phyloP scores from a whole-genome alignment of 2,888 invertebrate genomes.

The Invenusta paracnida region DNA sequence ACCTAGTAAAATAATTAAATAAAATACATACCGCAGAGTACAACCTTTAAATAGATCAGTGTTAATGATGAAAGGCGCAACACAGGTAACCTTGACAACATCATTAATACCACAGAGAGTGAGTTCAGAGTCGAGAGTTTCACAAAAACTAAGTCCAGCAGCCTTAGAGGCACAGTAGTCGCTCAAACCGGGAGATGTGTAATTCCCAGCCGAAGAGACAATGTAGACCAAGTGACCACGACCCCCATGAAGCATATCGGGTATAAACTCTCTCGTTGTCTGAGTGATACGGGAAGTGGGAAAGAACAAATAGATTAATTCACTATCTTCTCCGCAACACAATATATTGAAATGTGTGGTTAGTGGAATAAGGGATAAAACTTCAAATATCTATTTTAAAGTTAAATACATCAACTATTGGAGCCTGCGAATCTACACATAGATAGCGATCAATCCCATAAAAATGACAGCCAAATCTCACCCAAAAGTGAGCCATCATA shows the following conservation, averaged over 20 bases:
- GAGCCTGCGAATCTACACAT: too few relatives aligned
- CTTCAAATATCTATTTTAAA: too few relatives aligned
- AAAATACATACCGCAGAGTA: not conserved
- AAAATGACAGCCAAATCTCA: too few relatives aligned
- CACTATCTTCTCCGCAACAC: too few relatives aligned
- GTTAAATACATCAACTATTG: too few relatives aligned
- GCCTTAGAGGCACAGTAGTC: slow-evolving; percentile 31
- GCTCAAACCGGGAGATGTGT: not conserved
- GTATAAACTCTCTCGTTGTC: slow-evolving; percentile 17
- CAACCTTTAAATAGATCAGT: slow-evolving; percentile 21
- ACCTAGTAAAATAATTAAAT: too few relatives aligned
- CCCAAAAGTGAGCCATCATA: not conserved
- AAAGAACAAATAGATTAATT: not conserved
- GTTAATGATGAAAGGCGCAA: not conserved
- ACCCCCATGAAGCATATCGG: not conserved
- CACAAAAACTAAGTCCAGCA: not conserved
- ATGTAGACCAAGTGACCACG: slow-evolving; percentile 26
- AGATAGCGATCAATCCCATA: too few relatives aligned
- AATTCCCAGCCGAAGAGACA: not conserved
- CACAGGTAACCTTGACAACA: slow-evolving; percentile 15
- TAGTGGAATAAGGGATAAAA: too few relatives aligned
- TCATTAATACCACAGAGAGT: not conserved
- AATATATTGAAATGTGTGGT: too few relatives aligned
- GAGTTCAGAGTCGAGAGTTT: not conserved
- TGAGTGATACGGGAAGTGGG: not conserved